Conservation (phyloP, 2,888 invertebrate genomes). For the Cephus runcator region DNA sequence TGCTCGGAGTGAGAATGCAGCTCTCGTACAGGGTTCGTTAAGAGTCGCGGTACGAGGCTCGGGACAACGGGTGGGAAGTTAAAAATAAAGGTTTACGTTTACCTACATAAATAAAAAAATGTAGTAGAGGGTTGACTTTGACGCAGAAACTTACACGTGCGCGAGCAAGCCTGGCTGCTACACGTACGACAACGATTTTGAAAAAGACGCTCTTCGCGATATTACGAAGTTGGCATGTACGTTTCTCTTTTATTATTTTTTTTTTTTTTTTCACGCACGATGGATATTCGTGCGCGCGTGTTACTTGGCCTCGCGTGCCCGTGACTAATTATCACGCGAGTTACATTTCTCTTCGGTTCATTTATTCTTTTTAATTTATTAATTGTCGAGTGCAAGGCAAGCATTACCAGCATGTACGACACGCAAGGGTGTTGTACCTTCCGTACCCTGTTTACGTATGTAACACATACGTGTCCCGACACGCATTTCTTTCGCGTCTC, state of each 20-base stretch:
- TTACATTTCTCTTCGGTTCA: background rate
- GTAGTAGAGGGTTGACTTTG: background rate
- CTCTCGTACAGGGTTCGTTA: background rate
- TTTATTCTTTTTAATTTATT: conserved; percentile 16
- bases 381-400: conserved; percentile 9
- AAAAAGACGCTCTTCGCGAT: background rate
- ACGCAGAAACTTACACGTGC: background rate
- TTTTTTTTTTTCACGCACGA: background rate
- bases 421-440: background rate
- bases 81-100: background rate
- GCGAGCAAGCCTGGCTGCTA: background rate
- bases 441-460: background rate
- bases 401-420: background rate
- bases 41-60: background rate
- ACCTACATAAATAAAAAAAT: background rate
- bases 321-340: conserved; percentile 10
- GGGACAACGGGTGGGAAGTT: background rate
- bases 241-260: background rate
- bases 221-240: background rate
- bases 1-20: background rate
- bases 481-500: background rate
- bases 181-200: background rate
- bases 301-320: conserved; percentile 5
- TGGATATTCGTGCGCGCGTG: background rate
- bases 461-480: background rate